Base-by-base conservation (phyloP, 2,888 invertebrate genomes). In the Nasonovia ribisnigri region DNA sequence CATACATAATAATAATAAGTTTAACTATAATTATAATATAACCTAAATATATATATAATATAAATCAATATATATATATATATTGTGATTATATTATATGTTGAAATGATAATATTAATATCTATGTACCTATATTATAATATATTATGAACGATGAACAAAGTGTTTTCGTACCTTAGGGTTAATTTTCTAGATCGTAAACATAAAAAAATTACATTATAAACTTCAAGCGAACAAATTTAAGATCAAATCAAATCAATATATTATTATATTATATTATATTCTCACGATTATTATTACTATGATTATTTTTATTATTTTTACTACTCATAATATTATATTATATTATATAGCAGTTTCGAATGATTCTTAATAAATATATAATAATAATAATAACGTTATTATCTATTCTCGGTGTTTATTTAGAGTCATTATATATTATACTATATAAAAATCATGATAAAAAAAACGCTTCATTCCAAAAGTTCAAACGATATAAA, bases 381-480 rank as follows among this genome's bases (percentile, higher is more conserved):
- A 88, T 11, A 54, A 57, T 57, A 43, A 60, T 60, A 60, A 89
- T 90, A 42, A 57, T 57, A 60, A 60, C n/a, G n/a, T 67, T 90
- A 90, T 46, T 43, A 90, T 57, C 46, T 92, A 87, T 67, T 77
- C 42, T 29, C 51, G 43, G 87, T 88, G 48, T 88, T 51, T 43
- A 67, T 42, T 51, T 88, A 88, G 48, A 42, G n/a, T 92, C 88
- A n/a, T 43, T 16, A 42, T n/a, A 87, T 91, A 77, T 77, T 77
- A 67, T 36, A 77, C 36, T 36, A 29, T n/a, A 91, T 51, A 48
- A 42, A 77, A 84, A 42, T 77, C 42, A 88, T 88, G 51, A 92
- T 88, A 87, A 60, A 84, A 92, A 84, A 92, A 48, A 67, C 29
- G 60, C 88, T 92, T 92, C 92, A 92, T 92, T 92, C 88, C 92